Evolutionary conservation across 2,113 vertebrate species (phyloP), one percentile per base, ranked within the genome.

Genomic region (Cavia porcellus): DNA sequence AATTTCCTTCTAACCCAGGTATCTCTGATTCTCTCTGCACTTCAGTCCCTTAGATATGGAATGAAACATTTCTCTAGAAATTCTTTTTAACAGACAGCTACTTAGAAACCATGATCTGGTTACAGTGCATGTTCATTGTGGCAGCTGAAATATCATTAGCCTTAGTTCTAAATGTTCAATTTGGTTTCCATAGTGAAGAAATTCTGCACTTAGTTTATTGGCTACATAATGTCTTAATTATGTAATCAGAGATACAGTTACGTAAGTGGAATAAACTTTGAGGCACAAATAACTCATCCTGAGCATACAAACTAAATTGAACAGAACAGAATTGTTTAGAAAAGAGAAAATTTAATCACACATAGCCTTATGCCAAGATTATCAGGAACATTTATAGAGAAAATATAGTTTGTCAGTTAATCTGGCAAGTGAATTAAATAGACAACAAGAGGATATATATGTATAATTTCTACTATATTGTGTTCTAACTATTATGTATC

Each of bases 1-100:
- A 38, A 9, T 19, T 86, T 35, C 47, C 52, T 93, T 97, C 70
- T 64, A 28, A 59, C 25, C 89, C 5, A 84, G 32, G 35, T 61
- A 52, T 8, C 50, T 77, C 85, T 62, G 35, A 25, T 25, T 86
- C 74, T 57, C 35, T 72, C 92, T 66, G 24, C 3, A 87, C 4
- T 90, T 66, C 24, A 91, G 2, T 42, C 13, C 19, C 50, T 45
- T 57, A 64, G 13, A 50, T 32, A 11, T 38, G 15, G 59, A 61
- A 84, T 79, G 28, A 79, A 64, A 45, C 32, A 64, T 66, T 74
- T 90, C 82, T 95, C 42, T 30, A 61, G 30, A 11, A 82, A 93
- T 70, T 95, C 17, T 74, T 89, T 91, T 89, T 87, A 74, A 57
- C 55, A 82, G 45, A 28, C 30, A 79, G 20, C 74, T 96, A n/a